phyloP scores from a whole-genome alignment of 1,140 invertebrate genomes.

The Sitophilus oryzae region DNA sequence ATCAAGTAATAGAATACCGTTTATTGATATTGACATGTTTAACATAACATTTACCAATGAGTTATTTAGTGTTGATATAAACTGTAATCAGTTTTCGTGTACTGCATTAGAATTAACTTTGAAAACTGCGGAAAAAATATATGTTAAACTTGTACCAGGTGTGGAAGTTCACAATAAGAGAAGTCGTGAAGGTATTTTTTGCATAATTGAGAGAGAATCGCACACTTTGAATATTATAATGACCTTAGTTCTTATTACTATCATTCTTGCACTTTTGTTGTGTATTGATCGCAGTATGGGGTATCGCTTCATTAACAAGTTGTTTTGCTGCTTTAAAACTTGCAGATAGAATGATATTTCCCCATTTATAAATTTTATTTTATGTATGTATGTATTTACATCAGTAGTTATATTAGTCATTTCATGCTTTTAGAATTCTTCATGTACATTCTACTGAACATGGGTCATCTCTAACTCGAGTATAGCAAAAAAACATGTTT shows the following conservation, averaged over 20 bases:
- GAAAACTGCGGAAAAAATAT: too few relatives aligned
- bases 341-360: too few relatives aligned
- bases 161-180: too few relatives aligned
- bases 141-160: too few relatives aligned
- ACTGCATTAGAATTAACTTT: not conserved
- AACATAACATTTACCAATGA: not conserved
- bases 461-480: too few relatives aligned
- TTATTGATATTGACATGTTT: not conserved
- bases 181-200: not conserved
- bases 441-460: too few relatives aligned
- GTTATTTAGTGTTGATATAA: not conserved
- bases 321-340: too few relatives aligned
- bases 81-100: not conserved
- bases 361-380: too few relatives aligned
- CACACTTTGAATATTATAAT: not conserved
- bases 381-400: too few relatives aligned
- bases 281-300: not conserved
- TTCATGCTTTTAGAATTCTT: too few relatives aligned
- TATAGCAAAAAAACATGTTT: too few relatives aligned
- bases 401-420: too few relatives aligned
- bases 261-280: not conserved
- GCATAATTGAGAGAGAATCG: not conserved
- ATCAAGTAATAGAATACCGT: not conserved
- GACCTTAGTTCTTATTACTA: not conserved
- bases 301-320: not conserved